Base-by-base conservation (phyloP, 2,888 invertebrate genomes). In the Pyralis farinalis region DNA sequence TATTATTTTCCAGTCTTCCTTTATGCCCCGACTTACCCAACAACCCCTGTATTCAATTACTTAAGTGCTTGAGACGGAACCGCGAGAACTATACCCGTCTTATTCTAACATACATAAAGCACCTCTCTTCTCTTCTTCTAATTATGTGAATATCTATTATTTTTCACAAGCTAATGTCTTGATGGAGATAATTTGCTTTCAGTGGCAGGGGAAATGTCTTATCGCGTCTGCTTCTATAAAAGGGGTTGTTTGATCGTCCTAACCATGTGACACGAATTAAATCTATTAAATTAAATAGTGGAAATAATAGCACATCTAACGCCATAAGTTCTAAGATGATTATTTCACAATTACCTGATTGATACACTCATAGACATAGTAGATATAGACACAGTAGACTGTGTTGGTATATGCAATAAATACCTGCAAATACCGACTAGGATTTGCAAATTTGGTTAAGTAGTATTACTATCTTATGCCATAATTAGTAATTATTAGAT, bases 81-180 rank as follows among this genome's bases (percentile, higher is more conserved):
- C 67, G 58, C 59, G 59, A 46, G 53, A 62, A 55, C 53, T 76
- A 71, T 49, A 46, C 33, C 53, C 39, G 49, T 82, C 82, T 70
- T 70, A 46, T 52, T 81, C 63, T 51, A 46, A 58, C 66, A 49
- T 56, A 51, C 62, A 31, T 50, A 41, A 51, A 37, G 65, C 47
- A 46, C 49, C 34, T 66, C 72, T 62, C 49, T 41, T 45, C 4
- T 67, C 63, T 71, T 58, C 69, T 68, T 55, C 74, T 85, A 86
- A 84, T 87, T 85, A 83, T 79, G 79, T 81, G 82, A 74, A 78
- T 75, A 83, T 81, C 83, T 85, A 85, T 83, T 82, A 84, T 84
- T 84, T 84, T 84, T 84, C 80, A 79, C 74, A 73, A 81, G 16
- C 16, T 16, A 76, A 84, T 75, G 70, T 73, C 63, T 77, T 71